These are phyloP conservation scores for Callospermophilus lateralis DNA, from an alignment of 2,113 vertebrate species.

Conservation along the genomic window DNA sequence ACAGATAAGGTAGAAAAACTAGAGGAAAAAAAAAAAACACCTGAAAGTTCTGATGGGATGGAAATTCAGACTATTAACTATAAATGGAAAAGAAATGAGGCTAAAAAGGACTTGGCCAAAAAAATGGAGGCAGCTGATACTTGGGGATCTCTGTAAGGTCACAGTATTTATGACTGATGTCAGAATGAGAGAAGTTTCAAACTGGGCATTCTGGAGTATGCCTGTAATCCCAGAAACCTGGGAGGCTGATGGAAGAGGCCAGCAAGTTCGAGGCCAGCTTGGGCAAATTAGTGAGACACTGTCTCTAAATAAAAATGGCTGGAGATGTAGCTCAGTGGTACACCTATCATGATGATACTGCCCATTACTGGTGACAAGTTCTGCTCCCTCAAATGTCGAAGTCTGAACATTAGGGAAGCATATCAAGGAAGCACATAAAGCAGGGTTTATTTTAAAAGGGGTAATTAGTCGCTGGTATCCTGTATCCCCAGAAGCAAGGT, in stretches of 20 bases:
- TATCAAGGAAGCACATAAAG: too few relatives aligned
- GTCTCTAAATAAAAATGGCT: too few relatives aligned
- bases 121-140: background rate
- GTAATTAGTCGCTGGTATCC: too few relatives aligned
- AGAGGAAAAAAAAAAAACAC: background rate
- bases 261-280: background rate
- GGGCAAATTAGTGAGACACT: background rate
- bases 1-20: background rate
- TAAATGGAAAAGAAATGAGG: background rate
- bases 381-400: too few relatives aligned
- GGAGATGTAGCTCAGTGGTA: too few relatives aligned
- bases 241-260: background rate
- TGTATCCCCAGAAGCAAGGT: too few relatives aligned
- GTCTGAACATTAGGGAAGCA: too few relatives aligned
- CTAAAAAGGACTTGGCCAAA: background rate
- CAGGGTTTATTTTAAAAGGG: too few relatives aligned
- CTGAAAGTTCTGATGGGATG: background rate
- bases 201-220: background rate
- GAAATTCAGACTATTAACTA: background rate
- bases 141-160: background rate
- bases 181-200: background rate
- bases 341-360: too few relatives aligned
- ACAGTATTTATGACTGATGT: background rate
- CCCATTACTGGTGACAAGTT: too few relatives aligned
- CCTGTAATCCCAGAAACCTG: background rate